A percentile compares a stretch with the other conserved stretches of the same genome.
Evolutionary conservation across 64 coral and sea anemone genomes (phyloP).

Genomic region (Montipora sp.): DNA sequence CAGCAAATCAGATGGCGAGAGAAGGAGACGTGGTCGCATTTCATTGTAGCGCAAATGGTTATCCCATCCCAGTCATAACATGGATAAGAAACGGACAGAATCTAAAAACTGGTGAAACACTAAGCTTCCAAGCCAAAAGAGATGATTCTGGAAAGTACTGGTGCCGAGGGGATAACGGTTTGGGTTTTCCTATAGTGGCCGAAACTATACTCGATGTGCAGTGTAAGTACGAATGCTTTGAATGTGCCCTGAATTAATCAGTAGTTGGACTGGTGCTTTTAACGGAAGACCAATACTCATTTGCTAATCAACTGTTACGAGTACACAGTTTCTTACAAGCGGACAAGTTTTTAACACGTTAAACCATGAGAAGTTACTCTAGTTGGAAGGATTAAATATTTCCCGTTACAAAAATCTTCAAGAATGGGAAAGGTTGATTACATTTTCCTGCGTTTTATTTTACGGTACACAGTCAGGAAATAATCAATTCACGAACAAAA

Average conservation of each 20-base stretch:
- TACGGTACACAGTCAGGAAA: too few species aligned
- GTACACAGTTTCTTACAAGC: too few species aligned
- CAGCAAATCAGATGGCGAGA: slow-evolving; percentile 15
- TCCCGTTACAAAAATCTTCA: too few species aligned
- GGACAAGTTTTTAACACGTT: too few species aligned
- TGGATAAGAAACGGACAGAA: neutral
- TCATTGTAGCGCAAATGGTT: neutral
- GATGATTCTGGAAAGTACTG: slow-evolving; percentile 2
- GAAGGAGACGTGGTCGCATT: neutral
- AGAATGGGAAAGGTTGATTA: too few species aligned
- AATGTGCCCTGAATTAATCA: neutral
- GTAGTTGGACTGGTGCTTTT: too few species aligned
- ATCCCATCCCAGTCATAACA: slow-evolving; percentile 3
- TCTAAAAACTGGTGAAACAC: neutral
- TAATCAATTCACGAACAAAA: too few species aligned
- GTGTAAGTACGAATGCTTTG: neutral
- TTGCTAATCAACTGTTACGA: too few species aligned
- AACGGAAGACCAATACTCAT: too few species aligned
- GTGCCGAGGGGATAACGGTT: neutral
- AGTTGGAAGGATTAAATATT: too few species aligned
- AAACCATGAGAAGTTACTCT: too few species aligned
- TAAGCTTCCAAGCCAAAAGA: neutral
- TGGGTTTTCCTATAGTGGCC: neutral
- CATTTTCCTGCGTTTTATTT: too few species aligned
- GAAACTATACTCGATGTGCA: neutral